phyloP scores from a whole-genome alignment of 2,888 invertebrate genomes.

The Octodonta nipae region DNA sequence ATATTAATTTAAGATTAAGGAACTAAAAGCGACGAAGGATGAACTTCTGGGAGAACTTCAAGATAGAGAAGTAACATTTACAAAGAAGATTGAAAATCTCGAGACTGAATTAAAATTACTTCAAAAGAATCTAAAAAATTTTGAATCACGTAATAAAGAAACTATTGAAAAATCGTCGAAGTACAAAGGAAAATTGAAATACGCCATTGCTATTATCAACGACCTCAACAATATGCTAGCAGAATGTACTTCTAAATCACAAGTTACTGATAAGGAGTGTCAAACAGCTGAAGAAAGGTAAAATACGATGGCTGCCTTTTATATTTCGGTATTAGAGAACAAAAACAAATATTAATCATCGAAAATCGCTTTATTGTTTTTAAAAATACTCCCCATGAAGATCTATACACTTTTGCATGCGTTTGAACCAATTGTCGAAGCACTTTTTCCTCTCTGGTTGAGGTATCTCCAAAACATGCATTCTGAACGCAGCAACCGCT shows the following conservation, averaged over 20 bases:
- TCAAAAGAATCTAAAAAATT: conserved; percentile 9
- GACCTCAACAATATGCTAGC: conserved; percentile 15
- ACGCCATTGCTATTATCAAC: conserved; percentile 16
- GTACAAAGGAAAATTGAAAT: conserved; percentile 16
- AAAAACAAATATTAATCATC: too few species aligned
- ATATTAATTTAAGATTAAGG: conserved; percentile 3
- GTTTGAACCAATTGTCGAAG: too few species aligned
- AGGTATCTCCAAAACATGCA: too few species aligned
- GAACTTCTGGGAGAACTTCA: conserved; percentile 6
- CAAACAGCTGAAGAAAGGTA: conserved; percentile 11
- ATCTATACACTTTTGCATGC: too few species aligned
- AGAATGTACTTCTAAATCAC: conserved; percentile 10
- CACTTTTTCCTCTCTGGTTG: too few species aligned
- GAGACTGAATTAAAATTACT: conserved; percentile 10
- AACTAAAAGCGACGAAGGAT: conserved; percentile 11
- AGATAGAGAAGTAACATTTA: conserved; percentile 4
- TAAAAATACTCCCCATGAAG: too few species aligned
- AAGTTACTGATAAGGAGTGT: conserved; percentile 5
- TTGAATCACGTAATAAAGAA: conserved; percentile 10
- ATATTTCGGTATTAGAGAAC: too few species aligned
- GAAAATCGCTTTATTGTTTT: too few species aligned
- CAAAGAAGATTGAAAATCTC: conserved; percentile 8
- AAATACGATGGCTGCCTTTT: not conserved
- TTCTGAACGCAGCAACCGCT: too few species aligned
- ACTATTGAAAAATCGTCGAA: conserved; percentile 9